Percentiles rank a stretch among this genome's conserved stretches.
Conservation (phyloP, 1,140 invertebrate species). For the Agrypnia vestita region DNA sequence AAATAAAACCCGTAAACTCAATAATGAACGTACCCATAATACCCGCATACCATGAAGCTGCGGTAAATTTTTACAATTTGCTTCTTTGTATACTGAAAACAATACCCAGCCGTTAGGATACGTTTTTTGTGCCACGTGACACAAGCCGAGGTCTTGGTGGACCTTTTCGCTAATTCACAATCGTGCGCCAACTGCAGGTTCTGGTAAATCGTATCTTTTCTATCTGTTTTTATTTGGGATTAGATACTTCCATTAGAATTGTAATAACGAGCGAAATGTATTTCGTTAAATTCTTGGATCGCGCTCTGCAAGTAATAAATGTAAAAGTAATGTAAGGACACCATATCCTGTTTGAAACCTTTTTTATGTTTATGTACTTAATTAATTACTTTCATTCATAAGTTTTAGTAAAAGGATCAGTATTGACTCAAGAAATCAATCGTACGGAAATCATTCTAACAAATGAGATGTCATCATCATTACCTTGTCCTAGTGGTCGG, state of each 20-base stretch:
- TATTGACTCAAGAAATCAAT: too few relatives aligned
- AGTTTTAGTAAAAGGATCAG: too few relatives aligned
- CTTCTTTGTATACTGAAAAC: slow-evolving; percentile 20
- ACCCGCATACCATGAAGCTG: too few relatives aligned
- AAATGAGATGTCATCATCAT: too few relatives aligned
- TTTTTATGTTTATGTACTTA: too few relatives aligned
- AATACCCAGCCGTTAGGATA: neutral
- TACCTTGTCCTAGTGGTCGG: too few relatives aligned
- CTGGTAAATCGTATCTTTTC: slow-evolving; percentile 32
- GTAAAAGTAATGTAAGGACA: too few relatives aligned
- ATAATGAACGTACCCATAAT: too few relatives aligned
- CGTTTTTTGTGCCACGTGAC: slow-evolving; percentile 7
- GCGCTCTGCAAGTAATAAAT: too few relatives aligned
- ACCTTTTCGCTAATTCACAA: slow-evolving; percentile 29
- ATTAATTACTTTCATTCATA: too few relatives aligned
- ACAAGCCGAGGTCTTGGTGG: slow-evolving; percentile 18
- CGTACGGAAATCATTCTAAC: too few relatives aligned
- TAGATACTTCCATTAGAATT: slow-evolving; percentile 35
- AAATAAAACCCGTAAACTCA: neutral
- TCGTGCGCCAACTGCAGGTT: slow-evolving; percentile 35
- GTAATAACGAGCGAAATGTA: slow-evolving; percentile 3
- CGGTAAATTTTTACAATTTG: slow-evolving; percentile 19
- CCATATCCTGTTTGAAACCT: too few relatives aligned
- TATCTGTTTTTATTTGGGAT: slow-evolving; percentile 16
- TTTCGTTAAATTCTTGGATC: neutral